These are phyloP conservation scores for Apis florea DNA, from an alignment of 1,140 invertebrate genomes.

Conservation along the genomic window DNA sequence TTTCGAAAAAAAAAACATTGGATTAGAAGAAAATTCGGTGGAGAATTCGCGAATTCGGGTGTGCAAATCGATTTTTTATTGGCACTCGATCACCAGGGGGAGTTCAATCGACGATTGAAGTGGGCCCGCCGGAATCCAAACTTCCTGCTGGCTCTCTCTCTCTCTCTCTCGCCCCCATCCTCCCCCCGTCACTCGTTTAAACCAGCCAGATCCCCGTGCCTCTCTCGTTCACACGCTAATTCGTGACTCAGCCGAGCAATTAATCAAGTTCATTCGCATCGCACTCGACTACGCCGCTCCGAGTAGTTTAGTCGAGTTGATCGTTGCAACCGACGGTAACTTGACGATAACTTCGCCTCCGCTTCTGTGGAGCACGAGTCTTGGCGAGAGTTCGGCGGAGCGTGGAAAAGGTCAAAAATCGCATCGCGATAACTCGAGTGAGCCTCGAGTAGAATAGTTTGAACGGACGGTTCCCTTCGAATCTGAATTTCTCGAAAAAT, in stretches of 20 bases:
- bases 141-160: constrained; percentile 39
- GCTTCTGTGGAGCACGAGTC: too few relatives aligned
- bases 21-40: not conserved
- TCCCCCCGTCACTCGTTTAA: not conserved
- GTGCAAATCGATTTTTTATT: constrained; percentile 59
- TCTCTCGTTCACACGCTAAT: constrained; percentile 65
- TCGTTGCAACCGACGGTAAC: constrained; percentile 34
- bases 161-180: not conserved
- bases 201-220: not conserved
- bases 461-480: too few relatives aligned
- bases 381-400: not conserved
- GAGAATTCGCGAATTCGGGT: not conserved
- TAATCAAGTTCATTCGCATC: constrained; percentile 69
- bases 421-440: too few relatives aligned
- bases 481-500: too few relatives aligned
- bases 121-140: constrained; percentile 42
- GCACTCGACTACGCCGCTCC: constrained; percentile 25
- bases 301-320: constrained; percentile 50
- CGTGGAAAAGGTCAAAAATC: not conserved
- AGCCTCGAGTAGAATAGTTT: too few relatives aligned
- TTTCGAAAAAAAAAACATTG: not conserved
- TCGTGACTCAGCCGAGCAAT: constrained; percentile 68
- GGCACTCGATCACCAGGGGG: constrained; percentile 42
- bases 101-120: constrained; percentile 15
- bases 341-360: constrained; percentile 14